Base-by-base conservation (phyloP, 1,140 invertebrate genomes). In the Drosophila pandora region DNA sequence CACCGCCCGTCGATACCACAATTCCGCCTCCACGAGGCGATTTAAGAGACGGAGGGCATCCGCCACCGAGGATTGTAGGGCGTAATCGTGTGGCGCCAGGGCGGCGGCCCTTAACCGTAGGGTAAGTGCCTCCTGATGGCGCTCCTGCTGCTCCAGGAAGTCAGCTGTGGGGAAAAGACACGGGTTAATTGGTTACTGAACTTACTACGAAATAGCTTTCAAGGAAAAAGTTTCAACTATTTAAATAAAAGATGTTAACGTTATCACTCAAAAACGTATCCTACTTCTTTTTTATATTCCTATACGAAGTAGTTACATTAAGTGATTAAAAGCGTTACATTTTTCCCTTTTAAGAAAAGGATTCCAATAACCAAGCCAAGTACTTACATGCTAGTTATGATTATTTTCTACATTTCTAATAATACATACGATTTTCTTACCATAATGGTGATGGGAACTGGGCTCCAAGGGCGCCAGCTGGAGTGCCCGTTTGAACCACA, bases 401-500 rank as follows among this genome's bases (percentile, higher is more conserved):
- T 45, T 6, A 9, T 45, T 45, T 43, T 21, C 41, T 5, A 37
- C 10, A 37, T 12, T n/a, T 37, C 10, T n/a, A n/a, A 12, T 37
- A 37, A 37, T 12, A 10, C 41, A 21, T 21, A 22, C 17, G 21
- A 21, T 21, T 47, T 3, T 92, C 93, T 93, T 93, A 97, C 96
- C 96, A 90, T 96, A 97, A 92, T 97, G 96, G 91, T 97, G 95
- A 91, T 96, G 95, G 13, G 96, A 95, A 64, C 94, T 94, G 0
- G 96, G 94, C 90, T 98, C 96, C 64, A 95, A 92, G 0, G 97
- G 96, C 37, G 96, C 96, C 56, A 98, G 92, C 68, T 94, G 93
- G 67, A 96, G 94, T 1, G 97, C 97, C 90, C 95, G 95, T 77
- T 95, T 93, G 88, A 97, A 98, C 96, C 96, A 97, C 76, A 95